Evolutionary conservation across 2,113 vertebrate species (phyloP), one percentile per base, ranked within the genome.

Genomic region (Syngnathus typhle): DNA sequence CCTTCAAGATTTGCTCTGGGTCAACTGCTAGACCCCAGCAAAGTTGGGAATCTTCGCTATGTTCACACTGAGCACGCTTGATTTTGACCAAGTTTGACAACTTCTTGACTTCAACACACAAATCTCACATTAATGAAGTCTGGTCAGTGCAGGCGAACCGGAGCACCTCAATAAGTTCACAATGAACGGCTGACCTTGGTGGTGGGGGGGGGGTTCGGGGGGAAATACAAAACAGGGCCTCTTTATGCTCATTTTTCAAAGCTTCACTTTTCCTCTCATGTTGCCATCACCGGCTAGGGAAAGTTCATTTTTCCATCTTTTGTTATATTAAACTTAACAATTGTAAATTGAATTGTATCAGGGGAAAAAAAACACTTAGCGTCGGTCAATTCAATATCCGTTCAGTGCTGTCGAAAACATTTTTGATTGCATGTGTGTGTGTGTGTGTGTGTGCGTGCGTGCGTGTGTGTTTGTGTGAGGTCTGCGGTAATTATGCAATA

Each of bases 71-170:
- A 67, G 61, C 60, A 72, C 21, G 54, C 74, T 86, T 95, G 95
- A 98, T 77, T 80, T 75, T 87, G 75, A 99, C 75, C 39, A 90
- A 93, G 93, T 94, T 94, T 98, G 96, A 99, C 96, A 98, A 93
- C 91, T 92, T 90, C 87, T 93, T 85, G 88, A 92, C 89, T 91
- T 72, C 37, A 44, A 82, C 88, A 83, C 87, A 88, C 84, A 89
- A 89, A 82, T 85, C 76, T 69, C 79, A 82, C 88, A 90, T 91
- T 87, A 89, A 88, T 63, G 84, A 92, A 92, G 91, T 76, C 72
- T 77, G 47, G 32, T 51, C 63, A 65, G 77, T 69, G 63, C 60
- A 13, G 77, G 72, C 71, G 63, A 74, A 66, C 65, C 18, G 67
- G 70, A 12, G 65, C 16, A 49, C 52, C 64, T 69, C 47, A 9